Percentiles rank a stretch among this genome's conserved stretches.
Evolutionary conservation across 1,140 invertebrate species (phyloP).

Genomic region (Drosophila willistoni): DNA sequence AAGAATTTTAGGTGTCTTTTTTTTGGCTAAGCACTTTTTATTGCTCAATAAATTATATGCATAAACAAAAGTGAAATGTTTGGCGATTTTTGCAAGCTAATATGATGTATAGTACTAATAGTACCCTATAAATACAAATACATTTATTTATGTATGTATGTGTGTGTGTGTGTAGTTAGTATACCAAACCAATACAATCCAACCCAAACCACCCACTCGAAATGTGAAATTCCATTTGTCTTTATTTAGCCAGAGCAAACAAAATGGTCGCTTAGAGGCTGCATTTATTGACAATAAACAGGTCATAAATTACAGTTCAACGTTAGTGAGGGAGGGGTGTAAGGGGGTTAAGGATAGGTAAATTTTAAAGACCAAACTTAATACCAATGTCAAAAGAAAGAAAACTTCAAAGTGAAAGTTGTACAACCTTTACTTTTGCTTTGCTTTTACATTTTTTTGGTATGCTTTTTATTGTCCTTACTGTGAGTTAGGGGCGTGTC

Average conservation of each 20-base stretch:
- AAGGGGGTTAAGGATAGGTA: not conserved
- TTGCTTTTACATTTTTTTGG: conserved; percentile 19
- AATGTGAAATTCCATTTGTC: conserved; percentile 74
- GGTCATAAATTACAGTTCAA: conserved; percentile 69
- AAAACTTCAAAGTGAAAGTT: conserved; percentile 75
- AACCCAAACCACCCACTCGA: conserved; percentile 43
- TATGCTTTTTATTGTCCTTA: not conserved
- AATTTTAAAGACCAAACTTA: conserved; percentile 26
- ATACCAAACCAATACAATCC: not conserved
- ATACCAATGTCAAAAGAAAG: conserved; percentile 18
- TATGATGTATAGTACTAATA: conserved; percentile 8
- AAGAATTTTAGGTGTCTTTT: too few species aligned
- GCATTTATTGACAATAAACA: conserved; percentile 81
- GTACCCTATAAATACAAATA: not conserved
- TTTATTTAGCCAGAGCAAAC: conserved; percentile 68
- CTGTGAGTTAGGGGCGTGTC: conserved; percentile 37
- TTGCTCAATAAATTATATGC: not conserved
- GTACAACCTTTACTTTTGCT: conserved; percentile 41
- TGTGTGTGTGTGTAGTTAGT: conserved; percentile 24
- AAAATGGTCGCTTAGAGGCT: conserved; percentile 77
- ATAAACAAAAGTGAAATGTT: not conserved
- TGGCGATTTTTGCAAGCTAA: not conserved
- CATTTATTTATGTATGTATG: not conserved
- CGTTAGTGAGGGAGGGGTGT: conserved; percentile 1
- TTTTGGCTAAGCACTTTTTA: not conserved